A percentile compares a stretch with the other conserved stretches of the same genome.
phyloP scores from a whole-genome alignment of 2,888 invertebrate genomes.

The Lobophora halterata region DNA sequence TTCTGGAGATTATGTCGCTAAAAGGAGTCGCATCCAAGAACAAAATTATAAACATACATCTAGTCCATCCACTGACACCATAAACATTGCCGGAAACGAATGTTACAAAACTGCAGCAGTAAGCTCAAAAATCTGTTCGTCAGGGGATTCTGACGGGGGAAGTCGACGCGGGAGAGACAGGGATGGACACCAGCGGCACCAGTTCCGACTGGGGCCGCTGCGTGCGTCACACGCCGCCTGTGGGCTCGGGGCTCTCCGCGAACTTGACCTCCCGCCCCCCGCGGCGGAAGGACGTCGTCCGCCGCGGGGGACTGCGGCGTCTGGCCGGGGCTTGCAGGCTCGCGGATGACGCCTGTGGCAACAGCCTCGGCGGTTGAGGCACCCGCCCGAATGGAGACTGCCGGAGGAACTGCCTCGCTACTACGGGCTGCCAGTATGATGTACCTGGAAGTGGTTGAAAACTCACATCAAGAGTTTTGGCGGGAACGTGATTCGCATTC shows the following conservation, averaged over 20 bases:
- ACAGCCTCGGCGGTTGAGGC: constrained; percentile 43
- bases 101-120: constrained; percentile 5
- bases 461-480: no score
- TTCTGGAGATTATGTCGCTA: no score
- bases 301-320: constrained; percentile 63
- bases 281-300: constrained; percentile 69
- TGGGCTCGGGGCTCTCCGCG: constrained; percentile 63
- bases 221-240: constrained; percentile 68
- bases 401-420: constrained; percentile 86
- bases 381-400: constrained; percentile 83
- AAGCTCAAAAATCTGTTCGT: constrained; percentile 39
- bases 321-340: constrained; percentile 60
- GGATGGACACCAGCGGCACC: constrained; percentile 69
- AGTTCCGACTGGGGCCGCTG: constrained; percentile 78
- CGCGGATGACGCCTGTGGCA: constrained; percentile 70
- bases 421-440: constrained; percentile 85
- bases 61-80: no score
- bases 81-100: no score
- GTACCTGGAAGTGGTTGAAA: constrained; percentile 50
- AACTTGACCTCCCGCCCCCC: constrained; percentile 79
- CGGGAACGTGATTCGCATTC: no score
- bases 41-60: no score
- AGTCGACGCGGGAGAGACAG: constrained; percentile 41
- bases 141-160: constrained; percentile 49
- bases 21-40: no score